Percentiles rank a stretch among this genome's conserved stretches.
These are phyloP conservation scores for Anthophora plumipes DNA, from an alignment of 2,888 invertebrate genomes.

Conservation along the genomic window DNA sequence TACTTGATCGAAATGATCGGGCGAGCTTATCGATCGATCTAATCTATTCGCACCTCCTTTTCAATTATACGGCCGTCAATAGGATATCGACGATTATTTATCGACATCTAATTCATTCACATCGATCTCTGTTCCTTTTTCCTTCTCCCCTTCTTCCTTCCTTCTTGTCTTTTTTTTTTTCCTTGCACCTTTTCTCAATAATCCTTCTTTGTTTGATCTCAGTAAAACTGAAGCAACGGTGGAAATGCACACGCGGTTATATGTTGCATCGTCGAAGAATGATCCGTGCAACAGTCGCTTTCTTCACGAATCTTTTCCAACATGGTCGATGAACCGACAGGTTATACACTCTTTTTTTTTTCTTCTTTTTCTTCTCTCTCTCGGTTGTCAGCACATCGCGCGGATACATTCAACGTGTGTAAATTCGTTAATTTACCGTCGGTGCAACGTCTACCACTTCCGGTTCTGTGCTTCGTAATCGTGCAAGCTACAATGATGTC, in stretches of 20 bases:
- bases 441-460: conserved; percentile 55
- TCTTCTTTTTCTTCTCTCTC: too few species aligned
- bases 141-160: neutral
- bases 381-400: neutral
- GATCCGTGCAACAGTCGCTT: too few species aligned
- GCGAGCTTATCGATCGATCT: conserved; percentile 36
- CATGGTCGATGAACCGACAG: too few species aligned
- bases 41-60: conserved; percentile 47
- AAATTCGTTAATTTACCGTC: conserved; percentile 55
- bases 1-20: conserved; percentile 35
- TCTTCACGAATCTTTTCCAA: too few species aligned
- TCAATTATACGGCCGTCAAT: conserved; percentile 63
- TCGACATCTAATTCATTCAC: conserved; percentile 11
- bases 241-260: neutral
- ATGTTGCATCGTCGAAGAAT: too few species aligned
- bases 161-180: neutral
- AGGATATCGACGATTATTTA: conserved; percentile 31
- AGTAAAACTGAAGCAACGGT: neutral
- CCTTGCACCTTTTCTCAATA: too few species aligned
- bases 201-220: too few species aligned
- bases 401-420: conserved; percentile 13
- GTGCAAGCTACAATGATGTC: too few species aligned
- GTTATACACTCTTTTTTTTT: neutral
- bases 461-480: conserved; percentile 41
- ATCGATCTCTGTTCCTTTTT: neutral